Conservation (phyloP, 2,888 invertebrate genomes). For the Ariolimax columbianus region DNA sequence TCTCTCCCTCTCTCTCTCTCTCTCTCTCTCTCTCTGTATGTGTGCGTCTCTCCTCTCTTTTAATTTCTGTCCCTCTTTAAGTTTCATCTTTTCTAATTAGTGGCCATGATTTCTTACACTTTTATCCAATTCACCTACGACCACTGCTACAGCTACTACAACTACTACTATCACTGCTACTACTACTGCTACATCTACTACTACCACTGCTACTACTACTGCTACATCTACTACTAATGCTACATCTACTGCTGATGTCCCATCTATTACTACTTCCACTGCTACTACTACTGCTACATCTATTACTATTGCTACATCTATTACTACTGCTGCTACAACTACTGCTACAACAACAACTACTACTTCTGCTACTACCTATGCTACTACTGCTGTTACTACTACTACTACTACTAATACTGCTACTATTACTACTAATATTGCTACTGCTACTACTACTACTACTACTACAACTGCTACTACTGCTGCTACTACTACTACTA, state of each 20-base stretch:
- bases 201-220: conserved; percentile 1
- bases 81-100: no score
- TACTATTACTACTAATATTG: neutral
- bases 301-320: neutral
- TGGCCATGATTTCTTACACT: no score
- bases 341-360: neutral
- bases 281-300: neutral
- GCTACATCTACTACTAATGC: neutral
- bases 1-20: no score
- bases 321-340: neutral
- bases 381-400: neutral
- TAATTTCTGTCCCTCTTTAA: no score
- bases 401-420: neutral
- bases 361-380: neutral
- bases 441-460: neutral
- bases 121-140: no score
- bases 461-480: neutral
- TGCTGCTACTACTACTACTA: neutral
- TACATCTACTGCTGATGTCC: neutral
- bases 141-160: no score
- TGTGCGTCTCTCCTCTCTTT: no score
- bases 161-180: no score
- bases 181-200: no score
- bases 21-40: no score
- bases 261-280: neutral